These are phyloP conservation scores for Caracal caracal DNA, from an alignment of 2,113 vertebrate genomes.

Conservation along the genomic window DNA sequence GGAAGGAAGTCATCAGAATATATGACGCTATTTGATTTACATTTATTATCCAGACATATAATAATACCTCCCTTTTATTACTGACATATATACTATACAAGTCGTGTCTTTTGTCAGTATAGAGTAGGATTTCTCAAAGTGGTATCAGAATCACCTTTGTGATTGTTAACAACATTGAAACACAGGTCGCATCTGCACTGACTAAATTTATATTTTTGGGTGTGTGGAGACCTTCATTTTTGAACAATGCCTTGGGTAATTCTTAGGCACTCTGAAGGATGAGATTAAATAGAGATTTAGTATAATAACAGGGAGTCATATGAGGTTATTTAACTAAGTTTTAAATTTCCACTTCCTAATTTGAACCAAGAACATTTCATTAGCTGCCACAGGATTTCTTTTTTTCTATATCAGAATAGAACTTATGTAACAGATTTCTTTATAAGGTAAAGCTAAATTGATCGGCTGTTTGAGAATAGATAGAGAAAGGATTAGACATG, in stretches of 20 bases:
- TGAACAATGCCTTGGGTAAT: background rate
- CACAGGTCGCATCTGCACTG: background rate
- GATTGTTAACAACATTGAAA: background rate
- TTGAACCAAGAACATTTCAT: conserved; percentile 62
- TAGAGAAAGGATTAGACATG: conserved; percentile 58
- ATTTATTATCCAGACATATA: background rate
- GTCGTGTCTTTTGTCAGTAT: background rate
- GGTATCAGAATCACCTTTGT: background rate
- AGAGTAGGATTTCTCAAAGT: background rate
- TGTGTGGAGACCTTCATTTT: background rate
- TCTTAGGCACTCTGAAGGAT: background rate
- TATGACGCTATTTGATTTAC: background rate
- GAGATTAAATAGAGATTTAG: conserved; percentile 9
- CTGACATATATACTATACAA: background rate
- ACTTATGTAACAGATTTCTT: conserved; percentile 70
- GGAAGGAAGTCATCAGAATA: background rate
- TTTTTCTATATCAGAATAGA: conserved; percentile 29
- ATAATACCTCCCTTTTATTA: background rate
- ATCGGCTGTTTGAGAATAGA: conserved; percentile 63
- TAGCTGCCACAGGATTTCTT: conserved; percentile 55
- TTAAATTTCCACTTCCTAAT: conserved; percentile 56
- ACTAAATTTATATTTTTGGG: background rate
- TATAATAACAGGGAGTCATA: conserved; percentile 47
- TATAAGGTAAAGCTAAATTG: conserved; percentile 68
- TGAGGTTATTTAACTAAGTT: conserved; percentile 59